Base-by-base conservation (phyloP, 2,113 vertebrate genomes). In the Mustela nigripes region DNA sequence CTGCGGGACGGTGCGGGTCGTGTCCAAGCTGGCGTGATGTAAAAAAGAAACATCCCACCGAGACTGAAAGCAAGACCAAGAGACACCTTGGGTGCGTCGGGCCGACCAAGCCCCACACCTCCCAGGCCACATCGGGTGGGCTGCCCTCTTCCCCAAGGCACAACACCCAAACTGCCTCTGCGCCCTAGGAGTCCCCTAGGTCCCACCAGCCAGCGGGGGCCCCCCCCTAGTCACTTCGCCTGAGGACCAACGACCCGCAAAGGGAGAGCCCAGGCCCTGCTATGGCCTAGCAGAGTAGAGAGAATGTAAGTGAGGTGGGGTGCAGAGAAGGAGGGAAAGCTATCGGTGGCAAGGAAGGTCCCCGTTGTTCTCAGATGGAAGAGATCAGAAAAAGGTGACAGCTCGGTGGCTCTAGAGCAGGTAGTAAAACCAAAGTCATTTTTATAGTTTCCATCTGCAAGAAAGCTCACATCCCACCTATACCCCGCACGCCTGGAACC, bases 1-100 rank as follows among this genome's bases (percentile, higher is more conserved):
- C 93, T 96, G 94, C 85, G 5, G 95, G 92, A 98, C 97, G 60
- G 94, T 97, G 94, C 22, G 8, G 21, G 80, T 74, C 11, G 24
- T 28, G 69, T 78, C 87, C 91, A 90, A 90, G 78, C 88, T 94
- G 90, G 42, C 39, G 18, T 50, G 26, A 89, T 94, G 58, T 0
- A 82, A 67, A 78, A 87, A 89, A 94, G 82, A 97, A 92, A 56
- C 8, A 33, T 56, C 15, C 3, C 3, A 19, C 56, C 8, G 83
- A 90, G 76, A 26, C 48, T 15, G 21, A 84, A 56, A 58, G 48
- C 39, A 11, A 83, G 83, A 36, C 0, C 0, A 1, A 71, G 48
- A 71, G 74, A 48, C n/a, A 31, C 26, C 65, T 28, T 4, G 62
- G 48, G 78, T 89, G n/a, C 53, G 28, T 2, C 2, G 42, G 22